Conservation (phyloP, 2,888 invertebrate genomes). For the Lagria hirta region DNA sequence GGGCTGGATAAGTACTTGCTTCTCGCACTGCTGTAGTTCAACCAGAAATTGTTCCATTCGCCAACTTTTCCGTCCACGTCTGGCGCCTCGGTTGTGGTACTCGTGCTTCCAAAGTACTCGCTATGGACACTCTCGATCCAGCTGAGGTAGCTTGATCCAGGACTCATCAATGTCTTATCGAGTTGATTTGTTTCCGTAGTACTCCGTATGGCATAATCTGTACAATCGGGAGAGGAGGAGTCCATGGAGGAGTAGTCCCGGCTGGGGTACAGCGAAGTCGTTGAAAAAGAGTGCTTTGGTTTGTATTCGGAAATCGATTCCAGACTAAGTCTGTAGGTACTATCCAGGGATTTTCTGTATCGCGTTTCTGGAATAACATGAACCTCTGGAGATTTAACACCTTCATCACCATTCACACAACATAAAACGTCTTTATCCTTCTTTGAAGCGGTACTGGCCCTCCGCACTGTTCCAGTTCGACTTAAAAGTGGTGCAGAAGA, state of each 20-base stretch:
- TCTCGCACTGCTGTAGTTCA: constrained; percentile 52
- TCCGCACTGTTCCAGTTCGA: constrained; percentile 49
- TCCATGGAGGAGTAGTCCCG: constrained; percentile 44
- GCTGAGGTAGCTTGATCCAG: constrained; percentile 50
- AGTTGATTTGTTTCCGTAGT: constrained; percentile 34
- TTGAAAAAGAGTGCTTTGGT: constrained; percentile 47
- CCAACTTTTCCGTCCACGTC: constrained; percentile 50
- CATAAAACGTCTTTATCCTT: constrained; percentile 33
- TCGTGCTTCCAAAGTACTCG: constrained; percentile 45
- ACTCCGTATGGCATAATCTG: constrained; percentile 46
- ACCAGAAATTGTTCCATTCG: constrained; percentile 56
- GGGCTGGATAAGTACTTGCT: constrained; percentile 46
- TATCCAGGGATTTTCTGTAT: constrained; percentile 35
- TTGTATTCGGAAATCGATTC: constrained; percentile 53
- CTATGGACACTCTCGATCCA: constrained; percentile 53
- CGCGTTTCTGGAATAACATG: constrained; percentile 19
- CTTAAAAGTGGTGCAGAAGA: constrained; percentile 41
- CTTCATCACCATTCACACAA: constrained; percentile 23
- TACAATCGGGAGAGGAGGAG: constrained; percentile 45
- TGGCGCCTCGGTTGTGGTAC: constrained; percentile 30
- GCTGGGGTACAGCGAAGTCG: constrained; percentile 37
- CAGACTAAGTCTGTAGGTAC: constrained; percentile 45
- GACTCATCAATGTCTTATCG: constrained; percentile 45
- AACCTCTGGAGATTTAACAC: constrained; percentile 28
- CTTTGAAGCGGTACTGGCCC: constrained; percentile 39